Base-by-base conservation (phyloP, 2,797 vertebrate species). In the Microcaecilia unicolor region DNA sequence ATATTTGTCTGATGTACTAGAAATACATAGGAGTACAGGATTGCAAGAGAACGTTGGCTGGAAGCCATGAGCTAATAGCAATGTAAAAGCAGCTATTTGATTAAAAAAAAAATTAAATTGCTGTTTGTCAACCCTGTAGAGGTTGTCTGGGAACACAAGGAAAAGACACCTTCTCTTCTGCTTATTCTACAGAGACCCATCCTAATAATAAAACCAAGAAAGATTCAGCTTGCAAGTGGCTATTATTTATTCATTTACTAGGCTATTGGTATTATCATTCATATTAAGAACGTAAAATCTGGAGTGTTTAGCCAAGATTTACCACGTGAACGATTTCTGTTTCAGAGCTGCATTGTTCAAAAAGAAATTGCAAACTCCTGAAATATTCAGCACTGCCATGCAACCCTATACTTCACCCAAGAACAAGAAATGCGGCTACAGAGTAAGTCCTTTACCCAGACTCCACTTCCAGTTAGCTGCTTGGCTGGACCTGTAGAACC, bases 101-200 rank as follows among this genome's bases (percentile, higher is more conserved):
- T 51, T 46, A 30, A 51, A 55, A 51, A 55, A 33, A 39, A 45
- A 62, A 67, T 63, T 70, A 69, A 51, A 62, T 57, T 57, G 42
- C 34, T 72, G 65, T 69, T 67, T 69, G 59, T 37, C 51, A 47
- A 61, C 47, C n/a, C 51, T 54, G 57, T 37, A 62, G 47, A 53
- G 41, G 37, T 48, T 61, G 51, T 36, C 30, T 39, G 34, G 37
- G 47, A 37, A 28, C 24, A 14, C 3, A n/a, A n/a, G 24, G 3
- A 10, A n/a, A 6, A 6, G 15, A 24, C 13, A 10, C 12, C 6
- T 4, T 2, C 4, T 49, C 34, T 31, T 42, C 20, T 41, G 21
- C 38, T 45, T 23, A 24, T 14, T 25, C 15, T 11, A 3, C 18
- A 23, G 18, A 35, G 15, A 25, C 21, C 22, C 6, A 15, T 37